phyloP scores from a whole-genome alignment of 2,797 vertebrate genomes.

The Rhincodon typus region DNA sequence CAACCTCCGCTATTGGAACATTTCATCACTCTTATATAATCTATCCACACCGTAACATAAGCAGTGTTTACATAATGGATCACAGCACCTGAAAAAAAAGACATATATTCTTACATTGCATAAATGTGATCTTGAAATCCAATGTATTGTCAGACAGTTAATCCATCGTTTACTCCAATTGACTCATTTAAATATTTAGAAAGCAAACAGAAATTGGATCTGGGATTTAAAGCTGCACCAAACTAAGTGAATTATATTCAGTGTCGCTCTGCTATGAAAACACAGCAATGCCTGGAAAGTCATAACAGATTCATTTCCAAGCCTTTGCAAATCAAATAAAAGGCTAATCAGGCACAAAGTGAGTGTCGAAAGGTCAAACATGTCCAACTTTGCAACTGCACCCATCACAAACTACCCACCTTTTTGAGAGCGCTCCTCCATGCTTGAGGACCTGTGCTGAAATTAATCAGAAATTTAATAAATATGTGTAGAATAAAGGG shows the following conservation, averaged over 20 bases:
- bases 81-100: conserved; percentile 9
- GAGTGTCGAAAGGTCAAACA: not conserved
- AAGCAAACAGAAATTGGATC: conserved; percentile 2
- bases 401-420: not conserved
- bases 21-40: not conserved
- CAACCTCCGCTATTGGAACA: not conserved
- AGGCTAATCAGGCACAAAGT: not conserved
- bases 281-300: not conserved
- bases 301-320: not conserved
- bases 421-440: not conserved
- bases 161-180: conserved; percentile 28
- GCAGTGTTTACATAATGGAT: conserved; percentile 19
- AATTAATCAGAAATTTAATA: not conserved
- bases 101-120: conserved; percentile 23
- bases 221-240: not conserved
- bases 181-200: conserved; percentile 20
- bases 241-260: not conserved
- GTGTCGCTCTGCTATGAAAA: not conserved
- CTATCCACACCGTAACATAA: not conserved
- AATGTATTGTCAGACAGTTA: not conserved
- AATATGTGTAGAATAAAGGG: not conserved
- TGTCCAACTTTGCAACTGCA: not conserved
- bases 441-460: not conserved
- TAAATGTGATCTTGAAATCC: conserved; percentile 18
- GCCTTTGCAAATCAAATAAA: not conserved